Evolutionary conservation across 2,888 invertebrate genomes (phyloP).

Genomic region (Drosophila percnosoma): DNA sequence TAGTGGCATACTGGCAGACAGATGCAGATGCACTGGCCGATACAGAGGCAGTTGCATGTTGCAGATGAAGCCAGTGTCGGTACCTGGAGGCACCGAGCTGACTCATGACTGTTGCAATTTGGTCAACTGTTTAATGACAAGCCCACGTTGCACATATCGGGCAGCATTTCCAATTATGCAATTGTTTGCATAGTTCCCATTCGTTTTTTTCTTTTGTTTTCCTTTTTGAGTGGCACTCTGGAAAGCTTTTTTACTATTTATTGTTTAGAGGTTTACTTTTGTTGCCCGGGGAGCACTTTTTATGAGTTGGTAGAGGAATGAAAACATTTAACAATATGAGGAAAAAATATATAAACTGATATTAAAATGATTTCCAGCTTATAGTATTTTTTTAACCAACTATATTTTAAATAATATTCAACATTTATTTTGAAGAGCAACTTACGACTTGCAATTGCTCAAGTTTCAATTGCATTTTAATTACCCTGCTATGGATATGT

Average conservation of each 20-base stretch:
- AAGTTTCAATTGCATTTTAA: slow-evolving; percentile 16
- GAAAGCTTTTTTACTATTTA: slow-evolving; percentile 26
- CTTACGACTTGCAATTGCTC: too few relatives aligned
- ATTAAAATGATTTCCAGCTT: too few relatives aligned
- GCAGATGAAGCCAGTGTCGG: not conserved
- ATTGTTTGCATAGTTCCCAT: slow-evolving; percentile 40
- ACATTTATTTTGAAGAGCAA: too few relatives aligned
- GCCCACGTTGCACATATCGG: slow-evolving; percentile 36
- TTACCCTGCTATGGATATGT: not conserved
- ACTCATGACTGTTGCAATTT: slow-evolving; percentile 52
- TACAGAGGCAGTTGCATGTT: not conserved
- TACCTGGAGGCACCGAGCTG: slow-evolving; percentile 5
- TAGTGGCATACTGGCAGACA: not conserved
- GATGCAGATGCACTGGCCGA: not conserved
- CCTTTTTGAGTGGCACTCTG: slow-evolving; percentile 27
- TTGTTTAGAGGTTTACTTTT: not conserved
- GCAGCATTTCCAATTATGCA: slow-evolving; percentile 60
- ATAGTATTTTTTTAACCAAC: too few relatives aligned
- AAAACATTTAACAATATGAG: not conserved
- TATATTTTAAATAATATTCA: too few relatives aligned
- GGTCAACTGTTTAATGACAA: slow-evolving; percentile 58
- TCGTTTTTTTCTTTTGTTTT: not conserved
- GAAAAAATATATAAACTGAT: not conserved
- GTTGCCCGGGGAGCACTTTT: not conserved
- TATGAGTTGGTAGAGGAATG: not conserved